A percentile compares a stretch with the other conserved stretches of the same genome.
Evolutionary conservation across 2,888 invertebrate species (phyloP).

Genomic region (Chymomyza procnemis): DNA sequence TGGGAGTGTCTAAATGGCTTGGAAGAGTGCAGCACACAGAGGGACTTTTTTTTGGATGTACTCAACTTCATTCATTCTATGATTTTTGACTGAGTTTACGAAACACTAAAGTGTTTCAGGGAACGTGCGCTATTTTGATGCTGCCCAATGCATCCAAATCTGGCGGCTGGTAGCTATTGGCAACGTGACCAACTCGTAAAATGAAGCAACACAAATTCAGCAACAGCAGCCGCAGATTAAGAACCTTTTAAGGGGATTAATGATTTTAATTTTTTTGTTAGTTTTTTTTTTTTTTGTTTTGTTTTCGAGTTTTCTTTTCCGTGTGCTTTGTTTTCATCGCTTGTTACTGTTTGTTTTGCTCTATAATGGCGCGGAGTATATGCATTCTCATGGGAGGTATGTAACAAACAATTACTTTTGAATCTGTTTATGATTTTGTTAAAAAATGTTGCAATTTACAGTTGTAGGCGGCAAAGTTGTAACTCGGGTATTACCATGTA

Average conservation of each 20-base stretch:
- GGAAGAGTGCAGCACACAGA: too few relatives aligned
- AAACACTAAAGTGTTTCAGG: too few relatives aligned
- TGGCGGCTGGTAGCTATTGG: neutral
- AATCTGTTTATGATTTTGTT: too few relatives aligned
- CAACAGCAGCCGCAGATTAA: constrained; percentile 73
- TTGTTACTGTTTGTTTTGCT: constrained; percentile 9
- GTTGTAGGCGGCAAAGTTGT: too few relatives aligned
- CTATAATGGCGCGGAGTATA: constrained; percentile 1
- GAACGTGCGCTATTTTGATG: too few relatives aligned
- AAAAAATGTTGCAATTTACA: too few relatives aligned
- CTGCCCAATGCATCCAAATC: too few relatives aligned
- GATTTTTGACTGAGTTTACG: too few relatives aligned
- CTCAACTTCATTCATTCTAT: too few relatives aligned
- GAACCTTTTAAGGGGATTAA: constrained; percentile 77
- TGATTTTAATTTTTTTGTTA: constrained; percentile 46
- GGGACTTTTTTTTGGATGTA: too few relatives aligned
- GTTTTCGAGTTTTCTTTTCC: too few relatives aligned
- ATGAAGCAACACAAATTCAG: constrained; percentile 69
- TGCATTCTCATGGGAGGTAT: neutral
- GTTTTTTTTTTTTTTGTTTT: constrained; percentile 12
- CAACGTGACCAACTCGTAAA: constrained; percentile 24
- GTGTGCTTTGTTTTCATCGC: constrained; percentile 13
- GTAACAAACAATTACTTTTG: neutral
- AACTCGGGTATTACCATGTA: too few relatives aligned
- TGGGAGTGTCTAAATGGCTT: neutral